Percentiles rank a stretch among this genome's conserved stretches.
Conservation (phyloP, 2,797 vertebrate species). For the Scomberomorus guttatus region DNA sequence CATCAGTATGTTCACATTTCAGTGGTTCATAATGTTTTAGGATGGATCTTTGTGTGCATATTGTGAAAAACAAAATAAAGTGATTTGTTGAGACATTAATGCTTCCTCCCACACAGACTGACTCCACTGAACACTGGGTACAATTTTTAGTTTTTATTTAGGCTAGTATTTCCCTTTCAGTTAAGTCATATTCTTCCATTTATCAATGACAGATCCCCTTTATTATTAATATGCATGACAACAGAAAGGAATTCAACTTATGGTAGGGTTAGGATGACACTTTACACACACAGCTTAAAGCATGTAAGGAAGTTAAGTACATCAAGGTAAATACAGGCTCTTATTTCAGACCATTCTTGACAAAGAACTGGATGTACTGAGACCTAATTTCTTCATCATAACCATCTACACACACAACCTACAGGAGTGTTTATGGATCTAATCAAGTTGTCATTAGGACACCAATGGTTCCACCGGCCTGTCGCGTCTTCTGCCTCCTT, state of each 20-base stretch:
- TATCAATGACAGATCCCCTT: slow-evolving; percentile 77
- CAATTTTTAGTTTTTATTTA: slow-evolving; percentile 81
- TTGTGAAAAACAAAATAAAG: not conserved
- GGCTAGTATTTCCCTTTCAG: slow-evolving; percentile 82
- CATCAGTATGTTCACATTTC: not conserved
- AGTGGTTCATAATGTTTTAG: not conserved
- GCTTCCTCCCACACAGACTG: slow-evolving; percentile 1
- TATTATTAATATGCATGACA: slow-evolving; percentile 81
- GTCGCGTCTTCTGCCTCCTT: slow-evolving; percentile 82
- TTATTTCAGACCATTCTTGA: slow-evolving; percentile 76
- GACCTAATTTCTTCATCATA: slow-evolving; percentile 75
- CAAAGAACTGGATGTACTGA: slow-evolving; percentile 77
- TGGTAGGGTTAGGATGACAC: slow-evolving; percentile 78
- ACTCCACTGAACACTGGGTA: slow-evolving; percentile 42
- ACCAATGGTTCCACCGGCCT: slow-evolving; percentile 88
- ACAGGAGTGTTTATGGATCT: slow-evolving; percentile 82
- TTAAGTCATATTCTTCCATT: slow-evolving; percentile 75
- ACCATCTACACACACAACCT: slow-evolving; percentile 80
- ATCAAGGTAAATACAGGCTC: slow-evolving; percentile 83
- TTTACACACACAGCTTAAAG: slow-evolving; percentile 78
- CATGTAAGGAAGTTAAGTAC: slow-evolving; percentile 81
- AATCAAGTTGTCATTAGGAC: slow-evolving; percentile 77
- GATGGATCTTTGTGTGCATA: not conserved
- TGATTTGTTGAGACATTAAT: not conserved
- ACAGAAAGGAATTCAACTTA: slow-evolving; percentile 81